phyloP scores from a whole-genome alignment of 2,888 invertebrate genomes.

The Entomobrya proxima region DNA sequence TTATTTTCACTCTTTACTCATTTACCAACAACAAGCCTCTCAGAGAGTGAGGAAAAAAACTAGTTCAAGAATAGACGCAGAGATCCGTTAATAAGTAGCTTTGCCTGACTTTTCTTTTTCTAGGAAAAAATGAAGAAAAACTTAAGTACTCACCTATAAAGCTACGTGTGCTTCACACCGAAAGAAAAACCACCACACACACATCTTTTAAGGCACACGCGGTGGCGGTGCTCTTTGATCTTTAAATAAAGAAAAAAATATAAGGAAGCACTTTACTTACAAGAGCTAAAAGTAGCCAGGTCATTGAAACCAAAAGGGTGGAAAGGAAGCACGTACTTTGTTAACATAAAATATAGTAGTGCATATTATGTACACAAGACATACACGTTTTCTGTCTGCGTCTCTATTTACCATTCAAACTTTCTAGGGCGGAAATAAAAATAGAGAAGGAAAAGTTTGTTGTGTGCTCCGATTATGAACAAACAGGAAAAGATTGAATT shows the following conservation, averaged over 20 bases:
- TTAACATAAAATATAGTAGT: not conserved
- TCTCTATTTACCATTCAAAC: constrained; percentile 1
- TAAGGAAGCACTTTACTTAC: not conserved
- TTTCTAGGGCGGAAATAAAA: not conserved
- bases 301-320: not conserved
- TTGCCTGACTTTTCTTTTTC: no score
- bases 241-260: not conserved
- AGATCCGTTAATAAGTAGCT: no score
- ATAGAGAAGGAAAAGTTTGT: not conserved
- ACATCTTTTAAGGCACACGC: not conserved
- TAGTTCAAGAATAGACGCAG: no score
- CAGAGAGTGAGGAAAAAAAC: no score
- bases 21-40: not conserved
- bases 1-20: not conserved
- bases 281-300: constrained; percentile 1
- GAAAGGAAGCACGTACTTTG: not conserved
- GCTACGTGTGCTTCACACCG: no score
- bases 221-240: not conserved
- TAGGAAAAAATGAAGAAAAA: no score
- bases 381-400: no score
- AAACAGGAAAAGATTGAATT: constrained; percentile 30
- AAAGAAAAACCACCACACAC: not conserved
- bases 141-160: no score
- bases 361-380: not conserved
- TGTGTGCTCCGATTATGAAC: not conserved